phyloP scores from a whole-genome alignment of 1,140 invertebrate genomes.

The Oreohelix idahoensis region DNA sequence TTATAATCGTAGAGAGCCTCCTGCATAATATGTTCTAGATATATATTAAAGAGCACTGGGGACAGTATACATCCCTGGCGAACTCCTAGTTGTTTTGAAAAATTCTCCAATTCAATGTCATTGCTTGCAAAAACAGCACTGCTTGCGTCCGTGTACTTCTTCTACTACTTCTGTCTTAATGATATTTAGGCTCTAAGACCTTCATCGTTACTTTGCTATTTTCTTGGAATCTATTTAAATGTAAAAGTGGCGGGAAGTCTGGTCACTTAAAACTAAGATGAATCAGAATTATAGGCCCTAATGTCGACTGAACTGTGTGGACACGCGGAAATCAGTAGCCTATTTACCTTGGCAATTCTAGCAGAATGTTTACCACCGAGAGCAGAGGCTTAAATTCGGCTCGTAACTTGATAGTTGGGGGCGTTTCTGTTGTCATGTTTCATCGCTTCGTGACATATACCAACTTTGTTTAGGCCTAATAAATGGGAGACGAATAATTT shows the following conservation, averaged over 20 bases:
- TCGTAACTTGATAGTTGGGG: not conserved
- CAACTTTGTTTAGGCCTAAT: not conserved
- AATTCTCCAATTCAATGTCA: too few species aligned
- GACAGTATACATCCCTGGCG: too few species aligned
- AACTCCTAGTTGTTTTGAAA: too few species aligned
- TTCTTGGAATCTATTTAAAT: not conserved
- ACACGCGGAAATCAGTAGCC: not conserved
- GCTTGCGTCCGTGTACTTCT: too few species aligned
- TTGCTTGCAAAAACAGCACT: too few species aligned
- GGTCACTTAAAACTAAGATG: too few species aligned
- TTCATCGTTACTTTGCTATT: not conserved
- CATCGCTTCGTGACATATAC: not conserved
- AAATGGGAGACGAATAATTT: not conserved
- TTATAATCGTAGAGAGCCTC: too few species aligned
- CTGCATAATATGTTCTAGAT: too few species aligned
- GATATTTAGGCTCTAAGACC: not conserved
- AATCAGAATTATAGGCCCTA: not conserved
- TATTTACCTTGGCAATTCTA: constrained; percentile 24
- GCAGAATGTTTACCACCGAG: not conserved
- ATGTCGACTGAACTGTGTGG: not conserved
- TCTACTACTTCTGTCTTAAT: too few species aligned
- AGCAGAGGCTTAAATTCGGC: constrained; percentile 19
- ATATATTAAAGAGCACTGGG: too few species aligned
- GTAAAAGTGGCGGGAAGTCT: not conserved
- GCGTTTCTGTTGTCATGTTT: not conserved